These are phyloP conservation scores for Melanotaenia pygmaea DNA, from an alignment of 2,797 vertebrate species.

Conservation along the genomic window DNA sequence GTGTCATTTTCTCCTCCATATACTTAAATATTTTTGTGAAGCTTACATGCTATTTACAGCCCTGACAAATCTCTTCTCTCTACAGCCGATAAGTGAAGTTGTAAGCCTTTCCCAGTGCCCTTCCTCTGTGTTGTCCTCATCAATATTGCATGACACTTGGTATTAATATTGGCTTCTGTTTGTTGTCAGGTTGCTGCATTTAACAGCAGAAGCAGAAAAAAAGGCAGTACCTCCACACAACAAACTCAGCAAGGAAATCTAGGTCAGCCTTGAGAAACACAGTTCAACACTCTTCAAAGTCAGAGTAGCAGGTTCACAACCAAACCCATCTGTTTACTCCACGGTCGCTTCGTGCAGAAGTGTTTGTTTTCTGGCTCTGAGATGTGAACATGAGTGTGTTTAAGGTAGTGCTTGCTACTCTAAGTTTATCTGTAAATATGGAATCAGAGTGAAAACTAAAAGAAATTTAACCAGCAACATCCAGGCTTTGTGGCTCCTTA, in stretches of 20 bases:
- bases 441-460: slow-evolving; percentile 16
- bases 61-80: slow-evolving; percentile 47
- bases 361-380: slow-evolving; percentile 40
- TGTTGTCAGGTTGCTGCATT: slow-evolving; percentile 70
- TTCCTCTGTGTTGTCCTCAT: slow-evolving; percentile 69
- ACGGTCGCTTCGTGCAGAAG: slow-evolving; percentile 27
- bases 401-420: slow-evolving; percentile 2
- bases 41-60: slow-evolving; percentile 46
- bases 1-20: slow-evolving; percentile 34
- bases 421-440: background rate
- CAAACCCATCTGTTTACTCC: slow-evolving; percentile 54
- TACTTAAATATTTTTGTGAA: slow-evolving; percentile 38
- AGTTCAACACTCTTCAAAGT: slow-evolving; percentile 68
- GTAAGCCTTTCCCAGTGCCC: slow-evolving; percentile 51
- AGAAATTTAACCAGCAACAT: slow-evolving; percentile 14
- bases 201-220: slow-evolving; percentile 65
- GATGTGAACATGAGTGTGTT: slow-evolving; percentile 10
- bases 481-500: slow-evolving; percentile 6
- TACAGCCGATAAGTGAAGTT: slow-evolving; percentile 51
- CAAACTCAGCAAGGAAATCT: slow-evolving; percentile 73
- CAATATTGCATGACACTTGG: slow-evolving; percentile 72
- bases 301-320: slow-evolving; percentile 55
- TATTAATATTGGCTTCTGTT: slow-evolving; percentile 78
- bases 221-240: slow-evolving; percentile 60
- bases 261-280: slow-evolving; percentile 73